Evolutionary conservation across 2,888 invertebrate genomes (phyloP), one percentile per base, ranked within the genome.

Genomic region (Thecocarcelia acutangulata): DNA sequence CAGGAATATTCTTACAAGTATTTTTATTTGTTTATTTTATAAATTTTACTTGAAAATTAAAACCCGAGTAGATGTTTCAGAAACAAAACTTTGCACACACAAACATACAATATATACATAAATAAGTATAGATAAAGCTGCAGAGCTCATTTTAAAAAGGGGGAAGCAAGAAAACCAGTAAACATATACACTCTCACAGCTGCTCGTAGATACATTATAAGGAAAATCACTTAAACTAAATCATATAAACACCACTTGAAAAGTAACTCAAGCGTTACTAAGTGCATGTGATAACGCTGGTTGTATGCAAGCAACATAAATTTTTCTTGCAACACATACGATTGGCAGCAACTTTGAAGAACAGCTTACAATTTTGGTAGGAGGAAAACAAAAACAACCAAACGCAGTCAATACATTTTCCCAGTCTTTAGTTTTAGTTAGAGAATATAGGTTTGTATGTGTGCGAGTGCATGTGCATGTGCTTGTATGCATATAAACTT

Each of bases 271-370:
- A 70, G 82, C 74, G 73, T 78, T 78, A 74, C 78, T 82, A 82
- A 82, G 82, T 82, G 82, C 82, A 82, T 82, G 82, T 82, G 82
- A 82, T 82, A 82, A 82, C 74, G 78, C 78, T 82, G 81, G 42
- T 64, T 59, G 37, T 50, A 50, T 76, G 74, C 82, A 66, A 64
- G n/a, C 52, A 54, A 46, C 13, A 52, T 37, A 44, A 19, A n/a
- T n/a, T n/a, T 52, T 48, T 48, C 59, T 44, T 61, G 33, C 33
- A 3, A 54, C 46, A 33, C 21, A 64, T 56, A 58, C 42, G 17
- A 64, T 42, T 68, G 46, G 21, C 46, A 21, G 19, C 28, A 68
- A 63, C 48, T 63, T 64, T 40, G 56, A 17, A 64, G 61, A 59
- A 33, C 59, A 58, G 44, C 59, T 40, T 58, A 61, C 66, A 56